A percentile compares a stretch with the other conserved stretches of the same genome.
phyloP scores from a whole-genome alignment of 2,888 invertebrate genomes.

The Eupithecia pulchellata region DNA sequence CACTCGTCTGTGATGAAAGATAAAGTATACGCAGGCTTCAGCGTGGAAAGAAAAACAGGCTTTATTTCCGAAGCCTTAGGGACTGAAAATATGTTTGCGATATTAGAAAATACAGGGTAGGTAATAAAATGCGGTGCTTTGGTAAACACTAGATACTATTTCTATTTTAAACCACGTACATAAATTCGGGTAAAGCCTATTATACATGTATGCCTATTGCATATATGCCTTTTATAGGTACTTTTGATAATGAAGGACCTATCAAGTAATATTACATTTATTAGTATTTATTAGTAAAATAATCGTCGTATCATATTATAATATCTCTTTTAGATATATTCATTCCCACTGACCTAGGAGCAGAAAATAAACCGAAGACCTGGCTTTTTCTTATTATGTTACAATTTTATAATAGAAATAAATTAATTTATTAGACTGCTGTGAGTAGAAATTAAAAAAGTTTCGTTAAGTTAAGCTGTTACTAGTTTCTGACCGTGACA shows the following conservation, averaged over 20 bases:
- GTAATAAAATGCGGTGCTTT: neutral
- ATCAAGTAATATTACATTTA: too few relatives aligned
- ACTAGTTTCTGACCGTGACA: neutral
- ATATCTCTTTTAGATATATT: neutral
- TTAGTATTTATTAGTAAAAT: neutral
- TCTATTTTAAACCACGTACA: neutral
- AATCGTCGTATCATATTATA: neutral
- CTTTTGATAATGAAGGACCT: too few relatives aligned
- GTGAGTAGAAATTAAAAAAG: too few relatives aligned
- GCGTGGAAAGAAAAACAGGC: conserved; percentile 43
- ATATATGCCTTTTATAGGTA: too few relatives aligned
- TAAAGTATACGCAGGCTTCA: conserved; percentile 55
- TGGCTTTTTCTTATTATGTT: too few relatives aligned
- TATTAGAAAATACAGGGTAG: conserved; percentile 7
- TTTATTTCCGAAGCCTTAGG: conserved; percentile 35
- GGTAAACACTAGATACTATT: neutral
- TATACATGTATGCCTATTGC: too few relatives aligned
- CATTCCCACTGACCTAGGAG: too few relatives aligned
- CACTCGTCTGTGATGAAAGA: conserved; percentile 76
- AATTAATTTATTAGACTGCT: too few relatives aligned
- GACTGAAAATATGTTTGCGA: neutral
- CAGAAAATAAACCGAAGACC: neutral
- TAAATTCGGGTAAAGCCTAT: neutral
- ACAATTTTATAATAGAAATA: too few relatives aligned
- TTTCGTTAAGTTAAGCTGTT: too few relatives aligned